Base-by-base conservation (phyloP, 2,888 invertebrate genomes). In the Hirudinaria manillensis region DNA sequence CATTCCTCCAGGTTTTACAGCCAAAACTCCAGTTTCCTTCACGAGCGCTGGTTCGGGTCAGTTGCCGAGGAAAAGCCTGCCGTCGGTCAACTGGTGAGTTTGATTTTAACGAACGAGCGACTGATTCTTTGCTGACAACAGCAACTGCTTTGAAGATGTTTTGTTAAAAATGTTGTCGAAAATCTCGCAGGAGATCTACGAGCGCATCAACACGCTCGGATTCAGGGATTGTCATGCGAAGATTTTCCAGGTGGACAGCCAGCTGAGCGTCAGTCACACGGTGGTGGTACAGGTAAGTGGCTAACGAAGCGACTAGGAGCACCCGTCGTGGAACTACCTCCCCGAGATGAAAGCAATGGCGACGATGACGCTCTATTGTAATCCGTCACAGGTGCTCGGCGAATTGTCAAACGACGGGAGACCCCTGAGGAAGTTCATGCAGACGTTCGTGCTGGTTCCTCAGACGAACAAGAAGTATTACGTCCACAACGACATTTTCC, bases 401-500 rank as follows among this genome's bases (percentile, higher is more conserved):
- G 97, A 98, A 87, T 88, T 98, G 81, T 94, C 94, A 76, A 97
- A 96, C 87, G 93, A 93, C 83, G 95, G 95, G 21, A 92, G 94
- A 84, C 95, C 95, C 75, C 95, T 96, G 94, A 90, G 97, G 36
- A 91, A 96, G 76, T 98, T 98, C 87, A 95, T 96, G 85, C 97
- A 98, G 88, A 97, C 97, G 0, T 94, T 98, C 88, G 96, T 98
- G 76, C 87, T 98, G 85, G 96, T 93, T 78, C 85, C 94, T 77
- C 95, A 96, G 87, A 92, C 93, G 76, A 94, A 96, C 77, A 96
- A 94, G 88, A 94, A 95, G 88, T 98, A 95, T 88, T 98, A 97
- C 86, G 97, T 98, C 78, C 94, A 95, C 87, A 98, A 98, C 87
- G 97, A 98, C 87, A 97, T 98, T 86, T 98, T 98, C 87, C 92